Evolutionary conservation across 2,113 vertebrate genomes (phyloP).

Genomic region (Nothobranchius furzeri): DNA sequence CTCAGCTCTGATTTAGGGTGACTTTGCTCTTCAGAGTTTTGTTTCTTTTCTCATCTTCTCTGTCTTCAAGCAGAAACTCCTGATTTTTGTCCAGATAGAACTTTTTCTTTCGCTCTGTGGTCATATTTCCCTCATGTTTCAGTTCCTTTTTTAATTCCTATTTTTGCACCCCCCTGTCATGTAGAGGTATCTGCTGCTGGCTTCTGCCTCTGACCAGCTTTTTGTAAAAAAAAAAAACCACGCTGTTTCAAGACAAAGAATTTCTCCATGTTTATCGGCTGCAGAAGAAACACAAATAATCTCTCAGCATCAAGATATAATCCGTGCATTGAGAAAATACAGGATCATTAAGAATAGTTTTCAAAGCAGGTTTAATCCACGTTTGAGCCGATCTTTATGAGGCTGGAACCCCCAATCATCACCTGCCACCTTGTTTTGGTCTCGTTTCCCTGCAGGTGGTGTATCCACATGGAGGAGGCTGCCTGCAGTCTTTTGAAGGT

Average conservation of each 20-base stretch:
- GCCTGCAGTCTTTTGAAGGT: no score
- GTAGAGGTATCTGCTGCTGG: neutral
- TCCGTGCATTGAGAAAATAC: neutral
- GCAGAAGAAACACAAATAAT: neutral
- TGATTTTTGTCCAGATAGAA: neutral
- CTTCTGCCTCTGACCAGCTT: no score
- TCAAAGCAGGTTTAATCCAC: neutral
- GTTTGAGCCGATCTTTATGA: no score
- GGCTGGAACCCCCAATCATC: no score
- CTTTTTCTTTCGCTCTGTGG: neutral
- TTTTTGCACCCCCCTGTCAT: neutral
- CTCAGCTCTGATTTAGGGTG: neutral
- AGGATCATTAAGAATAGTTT: neutral
- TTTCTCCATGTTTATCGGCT: neutral
- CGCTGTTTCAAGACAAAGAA: neutral
- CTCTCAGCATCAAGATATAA: neutral
- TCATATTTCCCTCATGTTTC: neutral
- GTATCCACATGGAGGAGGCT: no score
- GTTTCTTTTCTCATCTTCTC: neutral
- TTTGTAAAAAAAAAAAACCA: no score
- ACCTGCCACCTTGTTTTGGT: no score
- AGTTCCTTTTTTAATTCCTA: neutral
- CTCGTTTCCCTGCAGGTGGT: no score
- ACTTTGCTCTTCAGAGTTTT: slow-evolving; percentile 4
- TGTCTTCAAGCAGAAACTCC: neutral